Evolutionary conservation across 2,113 vertebrate genomes (phyloP).

Genomic region (Myrmecophaga tridactyla): DNA sequence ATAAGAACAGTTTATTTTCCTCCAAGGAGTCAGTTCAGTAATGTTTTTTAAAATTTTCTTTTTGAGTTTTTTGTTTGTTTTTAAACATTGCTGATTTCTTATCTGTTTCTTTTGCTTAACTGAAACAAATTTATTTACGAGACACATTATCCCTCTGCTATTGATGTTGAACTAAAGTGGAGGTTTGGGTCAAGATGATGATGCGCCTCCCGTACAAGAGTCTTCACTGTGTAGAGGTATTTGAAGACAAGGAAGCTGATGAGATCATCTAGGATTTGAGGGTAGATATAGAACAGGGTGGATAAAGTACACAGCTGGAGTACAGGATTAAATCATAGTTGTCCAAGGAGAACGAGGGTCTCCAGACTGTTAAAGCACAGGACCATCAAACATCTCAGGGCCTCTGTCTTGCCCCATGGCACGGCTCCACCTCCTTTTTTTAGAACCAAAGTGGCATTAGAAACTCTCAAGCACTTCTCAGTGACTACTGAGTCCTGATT

Average conservation of each 20-base stretch:
- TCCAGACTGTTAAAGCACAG: background rate
- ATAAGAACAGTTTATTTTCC: conserved; percentile 15
- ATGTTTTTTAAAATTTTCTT: background rate
- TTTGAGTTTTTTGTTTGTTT: background rate
- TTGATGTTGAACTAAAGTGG: background rate
- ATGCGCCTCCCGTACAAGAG: background rate
- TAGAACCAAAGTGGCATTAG: background rate
- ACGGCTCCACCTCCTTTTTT: background rate
- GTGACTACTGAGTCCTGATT: background rate
- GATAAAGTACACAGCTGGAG: background rate
- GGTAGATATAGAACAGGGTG: background rate
- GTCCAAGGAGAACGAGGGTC: background rate
- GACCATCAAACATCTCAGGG: background rate
- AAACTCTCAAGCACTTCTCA: background rate
- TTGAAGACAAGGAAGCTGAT: background rate
- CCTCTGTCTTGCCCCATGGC: background rate
- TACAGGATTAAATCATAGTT: background rate
- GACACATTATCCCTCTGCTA: background rate
- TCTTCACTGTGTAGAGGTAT: background rate
- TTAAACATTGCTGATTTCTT: background rate
- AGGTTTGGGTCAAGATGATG: background rate
- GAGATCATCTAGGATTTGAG: background rate
- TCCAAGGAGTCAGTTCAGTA: background rate
- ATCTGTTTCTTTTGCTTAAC: background rate
- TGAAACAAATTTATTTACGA: conserved; percentile 4